A percentile compares a stretch with the other conserved stretches of the same genome.
Conservation (phyloP, 2,113 vertebrate genomes). For the Uria lomvia region DNA sequence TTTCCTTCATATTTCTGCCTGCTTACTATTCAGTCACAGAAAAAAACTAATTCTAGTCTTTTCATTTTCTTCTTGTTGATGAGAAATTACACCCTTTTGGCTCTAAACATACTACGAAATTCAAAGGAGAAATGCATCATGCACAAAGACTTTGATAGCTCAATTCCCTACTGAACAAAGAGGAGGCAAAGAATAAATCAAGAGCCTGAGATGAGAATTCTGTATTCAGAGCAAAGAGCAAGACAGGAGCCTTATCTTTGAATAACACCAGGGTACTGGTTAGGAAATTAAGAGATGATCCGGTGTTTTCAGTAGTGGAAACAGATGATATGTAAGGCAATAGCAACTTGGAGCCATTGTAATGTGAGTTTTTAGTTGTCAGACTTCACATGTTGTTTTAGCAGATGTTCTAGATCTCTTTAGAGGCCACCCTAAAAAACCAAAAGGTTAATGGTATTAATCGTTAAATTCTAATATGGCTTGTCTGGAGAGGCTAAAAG, state of each 20-base stretch:
- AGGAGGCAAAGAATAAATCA: background rate
- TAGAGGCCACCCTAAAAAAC: background rate
- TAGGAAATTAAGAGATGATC: background rate
- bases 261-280: background rate
- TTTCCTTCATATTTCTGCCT: background rate
- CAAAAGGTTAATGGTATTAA: background rate
- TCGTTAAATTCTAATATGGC: background rate
- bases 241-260: background rate
- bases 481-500: background rate
- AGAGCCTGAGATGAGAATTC: background rate
- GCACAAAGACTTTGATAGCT: background rate
- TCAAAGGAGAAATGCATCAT: background rate
- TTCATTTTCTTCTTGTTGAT: background rate
- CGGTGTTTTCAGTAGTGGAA: background rate
- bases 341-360: background rate
- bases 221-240: fast-evolving
- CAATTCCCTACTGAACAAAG: background rate
- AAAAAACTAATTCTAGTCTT: background rate
- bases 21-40: background rate
- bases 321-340: background rate
- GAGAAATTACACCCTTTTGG: background rate
- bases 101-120: background rate
- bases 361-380: background rate
- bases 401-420: background rate
- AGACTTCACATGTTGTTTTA: background rate